These are phyloP conservation scores for Sycophila texana DNA, from an alignment of 2,888 invertebrate genomes.

Conservation along the genomic window DNA sequence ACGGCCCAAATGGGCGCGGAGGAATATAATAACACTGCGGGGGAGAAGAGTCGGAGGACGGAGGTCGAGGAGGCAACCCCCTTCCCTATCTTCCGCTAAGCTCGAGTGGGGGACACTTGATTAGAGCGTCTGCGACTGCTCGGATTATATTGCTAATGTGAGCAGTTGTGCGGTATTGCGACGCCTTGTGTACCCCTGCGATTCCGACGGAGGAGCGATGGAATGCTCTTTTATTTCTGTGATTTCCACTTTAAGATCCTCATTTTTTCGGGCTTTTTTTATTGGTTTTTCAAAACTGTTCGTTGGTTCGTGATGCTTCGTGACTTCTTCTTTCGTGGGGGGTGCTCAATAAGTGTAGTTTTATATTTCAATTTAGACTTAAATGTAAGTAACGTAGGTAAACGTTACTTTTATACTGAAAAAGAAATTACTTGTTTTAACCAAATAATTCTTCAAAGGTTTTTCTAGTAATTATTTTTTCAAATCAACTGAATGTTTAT, in stretches of 20 bases:
- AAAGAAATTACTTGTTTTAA: too few species aligned
- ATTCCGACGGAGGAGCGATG: neutral
- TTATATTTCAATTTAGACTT: too few species aligned
- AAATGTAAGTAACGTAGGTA: too few species aligned
- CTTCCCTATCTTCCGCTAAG: neutral
- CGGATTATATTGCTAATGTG: conserved; percentile 49
- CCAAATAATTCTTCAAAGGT: too few species aligned
- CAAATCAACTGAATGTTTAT: too few species aligned
- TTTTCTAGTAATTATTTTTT: too few species aligned
- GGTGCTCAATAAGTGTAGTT: too few species aligned
- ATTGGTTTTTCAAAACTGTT: neutral
- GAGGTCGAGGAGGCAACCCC: neutral
- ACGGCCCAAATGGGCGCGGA: neutral
- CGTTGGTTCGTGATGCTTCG: too few species aligned
- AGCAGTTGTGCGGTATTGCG: neutral
- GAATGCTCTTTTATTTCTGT: neutral
- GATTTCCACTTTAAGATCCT: neutral
- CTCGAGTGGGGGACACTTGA: conserved; percentile 28
- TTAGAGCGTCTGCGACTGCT: conserved; percentile 39
- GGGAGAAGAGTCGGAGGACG: neutral
- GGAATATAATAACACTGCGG: conserved; percentile 33
- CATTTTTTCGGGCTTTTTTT: neutral
- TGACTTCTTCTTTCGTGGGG: neutral
- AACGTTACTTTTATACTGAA: too few species aligned
- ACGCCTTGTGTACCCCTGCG: neutral